A percentile compares a stretch with the other conserved stretches of the same genome.
Evolutionary conservation across 2,797 vertebrate species (phyloP).

Genomic region (Acanthurus leucopareius): DNA sequence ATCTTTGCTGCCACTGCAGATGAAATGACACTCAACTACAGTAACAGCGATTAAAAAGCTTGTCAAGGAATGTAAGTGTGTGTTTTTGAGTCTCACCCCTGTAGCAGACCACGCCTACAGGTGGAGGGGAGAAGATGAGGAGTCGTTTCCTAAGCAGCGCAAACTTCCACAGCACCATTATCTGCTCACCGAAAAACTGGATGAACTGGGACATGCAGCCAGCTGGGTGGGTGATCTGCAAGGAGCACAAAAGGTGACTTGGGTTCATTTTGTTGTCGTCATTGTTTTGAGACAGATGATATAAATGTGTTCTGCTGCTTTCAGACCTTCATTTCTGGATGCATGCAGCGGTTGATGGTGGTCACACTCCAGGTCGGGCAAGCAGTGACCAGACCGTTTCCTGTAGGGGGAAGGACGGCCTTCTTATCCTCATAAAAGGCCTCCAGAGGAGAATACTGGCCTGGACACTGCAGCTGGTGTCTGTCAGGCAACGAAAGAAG

Average conservation of each 20-base stretch:
- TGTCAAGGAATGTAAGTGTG: neutral
- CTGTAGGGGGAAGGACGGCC: slow-evolving; percentile 89
- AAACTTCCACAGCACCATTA: slow-evolving; percentile 98
- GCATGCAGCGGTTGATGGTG: slow-evolving; percentile 95
- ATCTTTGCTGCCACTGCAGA: neutral
- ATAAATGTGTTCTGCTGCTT: neutral
- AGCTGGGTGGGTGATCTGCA: slow-evolving; percentile 98
- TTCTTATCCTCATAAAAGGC: slow-evolving; percentile 99
- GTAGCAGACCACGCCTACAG: slow-evolving; percentile 98
- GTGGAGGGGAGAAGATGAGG: slow-evolving; percentile 97
- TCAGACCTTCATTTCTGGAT: slow-evolving; percentile 98
- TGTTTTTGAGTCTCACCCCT: slow-evolving; percentile 87
- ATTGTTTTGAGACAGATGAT: neutral
- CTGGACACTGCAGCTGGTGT: slow-evolving; percentile 95
- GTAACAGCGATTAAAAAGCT: neutral
- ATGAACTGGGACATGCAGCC: slow-evolving; percentile 99
- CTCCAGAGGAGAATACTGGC: slow-evolving; percentile 96
- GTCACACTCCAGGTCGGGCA: slow-evolving; percentile 92
- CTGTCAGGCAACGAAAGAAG: slow-evolving; percentile 73
- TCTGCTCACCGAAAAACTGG: slow-evolving; percentile 98
- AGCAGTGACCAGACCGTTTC: slow-evolving; percentile 85
- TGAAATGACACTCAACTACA: neutral
- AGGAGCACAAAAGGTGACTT: neutral
- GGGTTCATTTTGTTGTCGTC: neutral
- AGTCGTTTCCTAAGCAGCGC: slow-evolving; percentile 96